Conservation (phyloP, 2,888 invertebrate genomes). For the Germaria angustata region DNA sequence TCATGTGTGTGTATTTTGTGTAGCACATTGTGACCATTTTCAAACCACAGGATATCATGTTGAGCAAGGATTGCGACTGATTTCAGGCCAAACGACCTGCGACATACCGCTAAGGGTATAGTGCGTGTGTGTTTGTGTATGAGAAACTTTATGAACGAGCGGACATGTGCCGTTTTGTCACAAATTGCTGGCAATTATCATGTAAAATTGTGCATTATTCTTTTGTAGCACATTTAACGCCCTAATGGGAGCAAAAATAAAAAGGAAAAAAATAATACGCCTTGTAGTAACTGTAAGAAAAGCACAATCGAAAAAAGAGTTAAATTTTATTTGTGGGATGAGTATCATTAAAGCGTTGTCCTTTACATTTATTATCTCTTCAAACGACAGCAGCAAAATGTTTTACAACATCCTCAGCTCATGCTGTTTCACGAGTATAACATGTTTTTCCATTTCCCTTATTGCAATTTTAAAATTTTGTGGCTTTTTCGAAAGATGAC, state of each 20-base stretch:
- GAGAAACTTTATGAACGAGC: constrained; percentile 10
- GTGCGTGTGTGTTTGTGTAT: not conserved
- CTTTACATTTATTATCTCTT: constrained; percentile 15
- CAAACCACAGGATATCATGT: constrained; percentile 53
- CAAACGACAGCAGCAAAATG: constrained; percentile 5
- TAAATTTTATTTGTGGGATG: constrained; percentile 10
- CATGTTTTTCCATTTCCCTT: not conserved
- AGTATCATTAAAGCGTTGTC: constrained; percentile 26
- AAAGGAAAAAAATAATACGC: not conserved
- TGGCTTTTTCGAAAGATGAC: not conserved
- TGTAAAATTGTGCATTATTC: constrained; percentile 52
- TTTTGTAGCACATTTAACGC: constrained; percentile 48
- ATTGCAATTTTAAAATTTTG: not conserved
- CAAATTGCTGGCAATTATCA: constrained; percentile 58
- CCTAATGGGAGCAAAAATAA: constrained; percentile 33
- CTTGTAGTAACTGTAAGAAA: constrained; percentile 15
- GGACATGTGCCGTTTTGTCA: constrained; percentile 49
- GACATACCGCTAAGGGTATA: constrained; percentile 24
- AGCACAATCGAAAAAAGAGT: constrained; percentile 39
- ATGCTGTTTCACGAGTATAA: not conserved
- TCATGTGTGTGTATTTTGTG: no score
- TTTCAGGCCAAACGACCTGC: constrained; percentile 29
- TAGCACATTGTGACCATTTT: constrained; percentile 8
- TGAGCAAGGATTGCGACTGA: constrained; percentile 31
- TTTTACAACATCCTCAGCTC: constrained; percentile 1